Evolutionary conservation across 2,888 invertebrate species (phyloP), one percentile per base, ranked within the genome.

Genomic region (Andrena flavipes): DNA sequence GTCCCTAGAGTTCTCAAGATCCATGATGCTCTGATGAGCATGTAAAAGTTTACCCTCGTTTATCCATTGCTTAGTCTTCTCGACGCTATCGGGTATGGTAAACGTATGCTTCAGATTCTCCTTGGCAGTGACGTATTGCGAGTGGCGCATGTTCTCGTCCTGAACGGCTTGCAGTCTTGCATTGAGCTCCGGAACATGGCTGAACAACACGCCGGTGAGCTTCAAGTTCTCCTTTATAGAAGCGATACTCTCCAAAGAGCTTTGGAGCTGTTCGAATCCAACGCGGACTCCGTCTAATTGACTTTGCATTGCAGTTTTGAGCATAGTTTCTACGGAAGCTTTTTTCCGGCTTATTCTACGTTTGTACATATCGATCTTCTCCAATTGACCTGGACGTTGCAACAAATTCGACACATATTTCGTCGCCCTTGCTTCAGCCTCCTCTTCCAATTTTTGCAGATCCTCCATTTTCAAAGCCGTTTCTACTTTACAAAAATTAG

Each of bases 61-160:
- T 80, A 99, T 99, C 95, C 98, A 97, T 74, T 97, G 97, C 92
- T 98, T 97, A 0, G 99, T 99, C 94, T 98, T 98, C 74, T 98
- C 97, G 0, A 99, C 98, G 94, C 98, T 99, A 91, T 99, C 98
- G 10, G 99, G 99, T 0, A 99, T 99, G 62, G 98, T 99, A 91
- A 99, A 99, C 84, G 99, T 99, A 92, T 99, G 99, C 93, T 99
- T 99, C 35, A 99, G 95, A 93, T 99, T 99, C 92, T 99, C 99
- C 95, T 98, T 98, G 0, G 99, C 99, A 0, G 99, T 99, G 1
- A 98, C 99, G 94, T 99, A 98, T 93, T 99, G 99, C 0, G 99
- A 99, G 94, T 99, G 99, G 26, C 97, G 96, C 88, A 97, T 97
- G 92, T 99, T 99, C 94, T 99, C 99, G 86, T 98, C 98, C 33